Percentiles rank a stretch among this genome's conserved stretches.
Conservation (phyloP, 2,888 invertebrate genomes). For the Leistus spinibarbis region DNA sequence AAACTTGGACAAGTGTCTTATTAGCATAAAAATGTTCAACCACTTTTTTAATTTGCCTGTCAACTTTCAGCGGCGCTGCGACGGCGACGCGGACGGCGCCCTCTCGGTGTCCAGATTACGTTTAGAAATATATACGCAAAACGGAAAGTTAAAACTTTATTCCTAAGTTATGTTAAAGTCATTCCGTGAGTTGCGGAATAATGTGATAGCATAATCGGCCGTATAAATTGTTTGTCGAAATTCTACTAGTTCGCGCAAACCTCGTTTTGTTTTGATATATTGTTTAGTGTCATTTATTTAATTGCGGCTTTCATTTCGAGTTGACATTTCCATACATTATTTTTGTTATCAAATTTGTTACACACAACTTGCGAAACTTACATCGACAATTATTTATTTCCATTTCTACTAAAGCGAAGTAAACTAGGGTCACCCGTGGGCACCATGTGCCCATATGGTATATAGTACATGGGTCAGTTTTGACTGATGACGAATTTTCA, state of each 20-base stretch:
- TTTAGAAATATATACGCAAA: neutral
- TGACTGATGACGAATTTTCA: too few species aligned
- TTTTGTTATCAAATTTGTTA: too few species aligned
- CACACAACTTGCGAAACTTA: too few species aligned
- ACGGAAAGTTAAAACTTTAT: neutral
- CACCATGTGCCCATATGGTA: too few species aligned
- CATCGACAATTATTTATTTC: too few species aligned
- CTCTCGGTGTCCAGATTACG: neutral
- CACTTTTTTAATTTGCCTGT: conserved; percentile 33
- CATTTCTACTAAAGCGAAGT: too few species aligned
- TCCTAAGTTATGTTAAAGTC: neutral
- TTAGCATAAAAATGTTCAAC: conserved; percentile 53
- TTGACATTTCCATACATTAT: too few species aligned
- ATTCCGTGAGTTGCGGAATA: neutral
- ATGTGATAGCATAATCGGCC: neutral
- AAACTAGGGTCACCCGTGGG: too few species aligned
- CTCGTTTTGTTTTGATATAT: neutral
- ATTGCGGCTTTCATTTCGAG: too few species aligned
- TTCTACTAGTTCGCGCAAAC: neutral
- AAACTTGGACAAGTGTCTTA: conserved; percentile 57
- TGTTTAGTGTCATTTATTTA: too few species aligned
- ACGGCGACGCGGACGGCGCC: neutral
- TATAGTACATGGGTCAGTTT: too few species aligned
- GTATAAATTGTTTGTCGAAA: neutral
- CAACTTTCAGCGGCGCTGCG: conserved; percentile 13